These are phyloP conservation scores for Enoplosus armatus DNA, from an alignment of 2,797 vertebrate genomes.

Conservation along the genomic window DNA sequence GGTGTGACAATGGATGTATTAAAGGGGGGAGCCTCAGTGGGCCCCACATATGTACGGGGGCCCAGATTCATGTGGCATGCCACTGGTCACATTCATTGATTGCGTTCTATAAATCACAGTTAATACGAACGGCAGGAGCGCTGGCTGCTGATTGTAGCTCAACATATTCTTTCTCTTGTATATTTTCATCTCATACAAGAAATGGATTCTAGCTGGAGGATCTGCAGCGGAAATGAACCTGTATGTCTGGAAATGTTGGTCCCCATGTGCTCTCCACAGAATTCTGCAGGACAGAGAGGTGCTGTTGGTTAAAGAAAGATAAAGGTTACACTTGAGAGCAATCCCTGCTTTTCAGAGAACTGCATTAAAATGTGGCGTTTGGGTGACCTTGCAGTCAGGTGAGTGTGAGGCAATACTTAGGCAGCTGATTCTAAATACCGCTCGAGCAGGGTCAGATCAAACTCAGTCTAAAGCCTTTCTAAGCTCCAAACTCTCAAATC, in stretches of 20 bases:
- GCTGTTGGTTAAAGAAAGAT: constrained; percentile 50
- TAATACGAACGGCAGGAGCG: constrained; percentile 41
- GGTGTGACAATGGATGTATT: constrained; percentile 8
- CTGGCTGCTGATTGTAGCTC: constrained; percentile 28
- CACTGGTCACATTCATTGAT: constrained; percentile 32
- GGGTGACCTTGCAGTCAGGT: constrained; percentile 77
- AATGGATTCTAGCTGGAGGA: constrained; percentile 28
- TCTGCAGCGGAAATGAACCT: constrained; percentile 37
- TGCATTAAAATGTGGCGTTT: constrained; percentile 60
- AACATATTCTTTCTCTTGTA: constrained; percentile 21
- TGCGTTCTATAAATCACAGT: constrained; percentile 60
- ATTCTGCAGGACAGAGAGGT: constrained; percentile 24
- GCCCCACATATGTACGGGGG: not conserved
- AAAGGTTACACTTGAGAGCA: constrained; percentile 64
- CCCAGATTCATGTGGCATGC: constrained; percentile 43
- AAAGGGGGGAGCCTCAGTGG: constrained; percentile 8
- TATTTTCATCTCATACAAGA: constrained; percentile 41
- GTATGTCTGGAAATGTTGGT: constrained; percentile 29
- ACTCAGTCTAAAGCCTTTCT: constrained; percentile 68
- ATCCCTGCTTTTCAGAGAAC: constrained; percentile 54
- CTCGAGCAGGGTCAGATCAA: constrained; percentile 62
- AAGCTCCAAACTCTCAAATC: constrained; percentile 75
- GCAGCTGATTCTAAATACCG: constrained; percentile 61
- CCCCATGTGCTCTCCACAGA: constrained; percentile 14
- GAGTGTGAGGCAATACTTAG: constrained; percentile 63